A percentile compares a stretch with the other conserved stretches of the same genome.
Evolutionary conservation across 2,888 invertebrate genomes (phyloP).

Genomic region (Hypercompe scribonia): DNA sequence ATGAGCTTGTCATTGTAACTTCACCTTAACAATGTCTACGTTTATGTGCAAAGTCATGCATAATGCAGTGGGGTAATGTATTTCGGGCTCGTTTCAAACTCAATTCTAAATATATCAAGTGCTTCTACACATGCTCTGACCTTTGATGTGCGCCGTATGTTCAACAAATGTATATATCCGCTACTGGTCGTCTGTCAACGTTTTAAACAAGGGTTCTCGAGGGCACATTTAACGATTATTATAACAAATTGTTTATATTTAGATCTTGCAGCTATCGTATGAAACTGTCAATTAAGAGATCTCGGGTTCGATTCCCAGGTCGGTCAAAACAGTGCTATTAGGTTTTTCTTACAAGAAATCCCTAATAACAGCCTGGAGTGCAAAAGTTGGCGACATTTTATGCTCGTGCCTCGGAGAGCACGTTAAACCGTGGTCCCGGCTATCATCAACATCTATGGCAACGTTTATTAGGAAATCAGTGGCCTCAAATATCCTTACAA

Average conservation of each 20-base stretch:
- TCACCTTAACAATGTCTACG: conserved; percentile 15
- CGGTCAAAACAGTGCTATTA: too few relatives aligned
- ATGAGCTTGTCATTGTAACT: not conserved
- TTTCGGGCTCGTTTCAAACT: conserved; percentile 45
- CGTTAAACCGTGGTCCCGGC: too few relatives aligned
- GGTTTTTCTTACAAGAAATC: too few relatives aligned
- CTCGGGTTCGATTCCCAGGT: too few relatives aligned
- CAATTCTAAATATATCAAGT: conserved; percentile 62
- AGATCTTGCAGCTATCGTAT: too few relatives aligned
- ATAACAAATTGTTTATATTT: conserved; percentile 48
- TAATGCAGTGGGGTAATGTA: conserved; percentile 46
- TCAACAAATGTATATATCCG: conserved; percentile 64
- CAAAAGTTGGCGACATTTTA: too few relatives aligned
- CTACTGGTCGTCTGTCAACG: conserved; percentile 65
- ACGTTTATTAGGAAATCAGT: too few relatives aligned
- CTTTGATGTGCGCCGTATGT: conserved; percentile 62
- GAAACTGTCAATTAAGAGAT: too few relatives aligned
- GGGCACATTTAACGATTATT: conserved; percentile 33
- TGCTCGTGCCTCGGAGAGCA: too few relatives aligned
- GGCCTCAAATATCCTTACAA: too few relatives aligned
- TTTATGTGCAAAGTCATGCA: conserved; percentile 31
- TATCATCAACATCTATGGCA: too few relatives aligned
- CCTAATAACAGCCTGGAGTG: too few relatives aligned
- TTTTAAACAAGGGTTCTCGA: conserved; percentile 59
- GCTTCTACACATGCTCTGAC: conserved; percentile 62